Base-by-base conservation (phyloP, 2,797 vertebrate species). In the Rhyacichthys aspro region DNA sequence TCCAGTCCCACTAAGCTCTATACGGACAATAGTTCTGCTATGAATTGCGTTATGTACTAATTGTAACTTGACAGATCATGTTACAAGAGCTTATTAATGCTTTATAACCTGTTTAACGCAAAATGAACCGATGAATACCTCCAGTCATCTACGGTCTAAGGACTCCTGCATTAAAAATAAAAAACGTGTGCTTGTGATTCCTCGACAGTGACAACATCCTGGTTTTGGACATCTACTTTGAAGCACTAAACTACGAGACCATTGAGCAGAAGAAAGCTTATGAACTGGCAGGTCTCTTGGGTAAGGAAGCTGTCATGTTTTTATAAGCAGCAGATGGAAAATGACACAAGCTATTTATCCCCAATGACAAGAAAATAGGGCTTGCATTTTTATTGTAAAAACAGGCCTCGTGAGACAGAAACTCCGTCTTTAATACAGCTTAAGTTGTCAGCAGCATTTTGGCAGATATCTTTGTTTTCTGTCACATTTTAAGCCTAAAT, bases 251-350 rank as follows among this genome's bases (percentile, higher is more conserved):
- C 93, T 99, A 98, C 0, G 97, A 99, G 89, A 99, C 96, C 6
- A 99, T 99, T 1, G 97, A 99, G 83, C 97, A 99, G 92, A 99
- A 98, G 91, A 98, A 98, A 83, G 97, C 97, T 10, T 99, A 99
- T 0, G 97, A 98, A 87, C 88, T 99, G 84, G 96, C 97, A 0
- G 97, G 97, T 9, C 92, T 99, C 84, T 91, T 99, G 74, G 97
- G 97, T 98, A 91, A 96, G 95, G 14, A 67, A 46, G 62, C n/a
- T 28, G 23, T 28, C 2, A 48, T 47, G 71, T 66, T 63, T 65
- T 72, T 55, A 34, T 59, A 59, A 39, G 64, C 43, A 63, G 47
- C 32, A 63, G 52, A 77, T 76, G 33, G 46, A 44, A 46, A 42
- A 6, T 70, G 67, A 74, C 77, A 76, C 59, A 57, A 48, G 59